A percentile compares a stretch with the other conserved stretches of the same genome.
Conservation (phyloP, 2,113 vertebrate species). For the Gavia stellata region DNA sequence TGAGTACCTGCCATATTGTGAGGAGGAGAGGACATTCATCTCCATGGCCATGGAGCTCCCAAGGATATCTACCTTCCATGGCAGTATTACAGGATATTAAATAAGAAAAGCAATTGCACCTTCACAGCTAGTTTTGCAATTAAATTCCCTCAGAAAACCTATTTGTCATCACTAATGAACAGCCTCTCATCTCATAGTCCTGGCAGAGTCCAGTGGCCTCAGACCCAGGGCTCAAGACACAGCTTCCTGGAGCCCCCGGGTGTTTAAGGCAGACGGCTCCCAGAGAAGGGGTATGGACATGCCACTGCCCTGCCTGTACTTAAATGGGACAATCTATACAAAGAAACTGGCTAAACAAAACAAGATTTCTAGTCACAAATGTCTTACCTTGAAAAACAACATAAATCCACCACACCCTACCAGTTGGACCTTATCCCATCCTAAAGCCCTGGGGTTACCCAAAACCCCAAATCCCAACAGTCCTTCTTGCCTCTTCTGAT, state of each 20-base stretch:
- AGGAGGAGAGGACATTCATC: background rate
- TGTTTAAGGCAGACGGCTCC: background rate
- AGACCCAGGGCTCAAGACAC: fast-evolving
- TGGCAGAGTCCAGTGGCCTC: background rate
- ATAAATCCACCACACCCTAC: background rate
- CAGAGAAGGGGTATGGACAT: background rate
- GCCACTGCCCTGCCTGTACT: background rate
- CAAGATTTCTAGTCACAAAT: background rate
- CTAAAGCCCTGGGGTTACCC: background rate
- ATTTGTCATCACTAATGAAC: background rate
- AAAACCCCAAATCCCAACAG: background rate
- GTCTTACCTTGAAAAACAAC: background rate
- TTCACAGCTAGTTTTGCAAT: background rate
- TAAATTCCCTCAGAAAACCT: background rate
- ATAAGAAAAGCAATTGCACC: background rate
- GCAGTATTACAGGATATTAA: background rate
- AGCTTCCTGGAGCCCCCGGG: fast-evolving
- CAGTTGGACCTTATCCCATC: background rate
- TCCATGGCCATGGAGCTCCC: background rate
- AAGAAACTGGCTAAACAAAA: background rate
- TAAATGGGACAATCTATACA: background rate
- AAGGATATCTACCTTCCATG: background rate
- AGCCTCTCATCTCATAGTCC: background rate
- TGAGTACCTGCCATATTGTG: background rate
- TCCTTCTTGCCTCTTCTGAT: background rate